Evolutionary conservation across 2,113 vertebrate species (phyloP), one percentile per base, ranked within the genome.

Genomic region (Pachypanchax playfairii): DNA sequence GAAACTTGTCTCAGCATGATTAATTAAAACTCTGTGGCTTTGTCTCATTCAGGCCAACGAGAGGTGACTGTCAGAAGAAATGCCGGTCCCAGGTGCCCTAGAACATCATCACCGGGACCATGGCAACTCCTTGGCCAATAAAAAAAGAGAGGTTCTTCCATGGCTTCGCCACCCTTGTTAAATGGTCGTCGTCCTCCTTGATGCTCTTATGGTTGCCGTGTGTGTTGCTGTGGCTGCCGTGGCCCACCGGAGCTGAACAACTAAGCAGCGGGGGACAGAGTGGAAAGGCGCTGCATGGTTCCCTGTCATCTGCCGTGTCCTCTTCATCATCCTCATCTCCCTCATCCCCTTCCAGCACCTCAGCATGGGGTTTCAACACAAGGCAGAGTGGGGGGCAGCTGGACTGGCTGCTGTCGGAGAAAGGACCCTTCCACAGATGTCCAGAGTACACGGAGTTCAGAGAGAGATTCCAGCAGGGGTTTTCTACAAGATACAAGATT

Each of bases 401-500:
- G 65, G 95, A 98, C 89, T 99, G 97, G 96, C 93, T 99, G 78
- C 93, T 99, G 76, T 95, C 93, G 0, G 96, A 99, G 87, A 94
- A 96, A 28, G 96, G 97, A 51, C 97, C 97, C 26, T 98, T 99
- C 88, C 94, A 98, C 91, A 90, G 93, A 41, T 94, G 95, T 44
- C 96, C 95, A 13, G 96, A 98, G 80, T 98, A 98, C 62, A 91
- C 93, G 0, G 96, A 99, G 83, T 98, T 98, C 88, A 91, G 93
- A 86, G 96, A 99, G 80, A 91, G 96, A 47, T 96, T 94, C 89
- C 95, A 95, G 59, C 96, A 98, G 81, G 95, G 96, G 59, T 99
- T 98, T 89, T 96, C 95, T 88, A 98, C 96, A 85, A 94, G 96
- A 89, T 99, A 99, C 88, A 95, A 97, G 90, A 98, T 99, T 88